Conservation (phyloP, 2,797 vertebrate species). For the Halcyon leucocephala region DNA sequence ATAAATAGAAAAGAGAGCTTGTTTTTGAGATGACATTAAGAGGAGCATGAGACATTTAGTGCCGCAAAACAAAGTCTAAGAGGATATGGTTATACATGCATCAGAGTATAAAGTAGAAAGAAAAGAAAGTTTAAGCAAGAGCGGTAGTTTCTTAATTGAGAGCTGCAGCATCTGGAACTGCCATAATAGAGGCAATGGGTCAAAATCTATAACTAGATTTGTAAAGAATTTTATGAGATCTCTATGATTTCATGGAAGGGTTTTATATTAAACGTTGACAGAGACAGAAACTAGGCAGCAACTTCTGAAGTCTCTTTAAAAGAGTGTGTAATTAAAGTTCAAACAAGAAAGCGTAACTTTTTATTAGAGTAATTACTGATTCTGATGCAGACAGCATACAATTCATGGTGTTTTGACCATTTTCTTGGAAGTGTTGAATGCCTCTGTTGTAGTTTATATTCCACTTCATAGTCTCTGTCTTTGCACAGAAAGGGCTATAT, state of each 20-base stretch:
- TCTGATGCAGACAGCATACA: neutral
- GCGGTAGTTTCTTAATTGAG: neutral
- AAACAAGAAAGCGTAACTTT: neutral
- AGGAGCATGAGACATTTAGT: neutral
- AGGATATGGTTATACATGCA: neutral
- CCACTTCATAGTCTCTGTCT: neutral
- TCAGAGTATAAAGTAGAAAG: neutral
- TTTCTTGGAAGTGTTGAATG: neutral
- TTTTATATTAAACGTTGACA: neutral
- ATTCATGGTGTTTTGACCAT: neutral
- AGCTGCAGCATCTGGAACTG: neutral
- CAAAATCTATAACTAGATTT: neutral
- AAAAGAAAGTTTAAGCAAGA: neutral
- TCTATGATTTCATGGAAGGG: neutral
- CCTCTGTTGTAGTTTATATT: neutral
- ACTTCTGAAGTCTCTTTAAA: neutral
- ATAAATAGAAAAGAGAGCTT: neutral
- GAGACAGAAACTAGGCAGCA: neutral
- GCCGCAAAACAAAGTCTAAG: neutral
- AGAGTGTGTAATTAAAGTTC: neutral
- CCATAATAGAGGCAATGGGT: neutral
- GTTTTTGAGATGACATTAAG: neutral
- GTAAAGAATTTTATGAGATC: neutral
- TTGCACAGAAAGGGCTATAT: neutral
- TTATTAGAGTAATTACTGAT: neutral